phyloP scores from a whole-genome alignment of 1,140 invertebrate genomes.

The Ptiloglossa arizonensis region DNA sequence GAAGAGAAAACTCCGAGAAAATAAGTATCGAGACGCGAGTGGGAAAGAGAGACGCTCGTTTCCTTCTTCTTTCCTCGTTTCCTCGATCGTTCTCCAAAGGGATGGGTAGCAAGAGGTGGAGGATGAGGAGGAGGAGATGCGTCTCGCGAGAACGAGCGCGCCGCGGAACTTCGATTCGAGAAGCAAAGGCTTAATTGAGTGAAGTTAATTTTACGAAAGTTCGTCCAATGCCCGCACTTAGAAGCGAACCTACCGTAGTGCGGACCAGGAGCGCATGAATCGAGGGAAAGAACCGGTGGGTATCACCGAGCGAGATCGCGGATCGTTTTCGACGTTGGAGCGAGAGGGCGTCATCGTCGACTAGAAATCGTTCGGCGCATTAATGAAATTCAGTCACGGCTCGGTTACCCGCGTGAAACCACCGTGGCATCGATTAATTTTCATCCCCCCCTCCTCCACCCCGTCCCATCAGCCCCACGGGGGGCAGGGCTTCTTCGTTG shows the following conservation, averaged over 20 bases:
- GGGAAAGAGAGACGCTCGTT: neutral
- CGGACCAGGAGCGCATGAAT: neutral
- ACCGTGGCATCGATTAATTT: conserved; percentile 52
- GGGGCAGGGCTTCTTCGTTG: conserved; percentile 11
- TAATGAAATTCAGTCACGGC: conserved; percentile 56
- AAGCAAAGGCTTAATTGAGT: conserved; percentile 67
- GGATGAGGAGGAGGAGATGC: neutral
- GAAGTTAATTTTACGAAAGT: conserved; percentile 74
- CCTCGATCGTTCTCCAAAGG: conserved; percentile 3
- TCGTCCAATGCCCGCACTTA: conserved; percentile 40
- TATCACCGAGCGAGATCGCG: neutral
- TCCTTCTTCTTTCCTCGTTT: conserved; percentile 23
- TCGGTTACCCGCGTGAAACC: conserved; percentile 33
- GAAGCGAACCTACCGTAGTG: neutral
- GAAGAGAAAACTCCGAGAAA: neutral
- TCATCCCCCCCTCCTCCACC: neutral
- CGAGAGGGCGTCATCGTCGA: no score
- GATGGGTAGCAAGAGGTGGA: no score
- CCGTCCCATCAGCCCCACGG: no score
- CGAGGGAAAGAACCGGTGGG: neutral
- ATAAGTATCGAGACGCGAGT: neutral
- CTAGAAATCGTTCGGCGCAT: conserved; percentile 42
- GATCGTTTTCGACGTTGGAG: conserved; percentile 19
- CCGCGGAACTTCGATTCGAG: conserved; percentile 63
- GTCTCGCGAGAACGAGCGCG: conserved; percentile 56